phyloP scores from a whole-genome alignment of 2,888 invertebrate genomes.

The Tetrapedia diversipes region DNA sequence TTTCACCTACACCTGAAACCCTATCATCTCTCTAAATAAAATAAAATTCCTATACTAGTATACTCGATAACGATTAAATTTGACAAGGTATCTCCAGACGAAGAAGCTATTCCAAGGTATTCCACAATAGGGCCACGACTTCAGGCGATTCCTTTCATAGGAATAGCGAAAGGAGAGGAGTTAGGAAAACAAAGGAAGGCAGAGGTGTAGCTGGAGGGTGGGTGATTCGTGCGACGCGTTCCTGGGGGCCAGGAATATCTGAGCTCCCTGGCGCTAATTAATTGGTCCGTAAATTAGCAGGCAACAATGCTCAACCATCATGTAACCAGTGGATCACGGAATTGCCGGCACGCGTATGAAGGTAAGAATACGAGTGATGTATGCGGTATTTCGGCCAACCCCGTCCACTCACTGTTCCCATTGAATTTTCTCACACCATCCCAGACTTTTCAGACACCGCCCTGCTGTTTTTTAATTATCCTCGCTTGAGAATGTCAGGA shows the following conservation, averaged over 20 bases:
- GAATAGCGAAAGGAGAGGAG: not conserved
- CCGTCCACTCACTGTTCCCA: conserved; percentile 18
- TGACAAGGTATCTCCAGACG: no score
- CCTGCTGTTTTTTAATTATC: conserved; percentile 19
- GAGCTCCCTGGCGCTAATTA: conserved; percentile 76
- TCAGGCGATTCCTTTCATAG: conserved; percentile 1
- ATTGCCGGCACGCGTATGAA: conserved; percentile 69
- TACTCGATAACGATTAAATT: no score
- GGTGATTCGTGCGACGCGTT: conserved; percentile 42
- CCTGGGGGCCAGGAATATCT: conserved; percentile 63
- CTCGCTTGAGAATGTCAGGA: no score
- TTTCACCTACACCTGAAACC: no score
- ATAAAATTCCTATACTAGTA: no score
- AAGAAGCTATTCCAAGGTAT: not conserved
- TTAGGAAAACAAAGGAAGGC: not conserved
- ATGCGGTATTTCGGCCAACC: conserved; percentile 76
- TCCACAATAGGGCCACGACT: not conserved
- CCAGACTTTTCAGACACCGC: no score
- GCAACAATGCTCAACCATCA: conserved; percentile 74
- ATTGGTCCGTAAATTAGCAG: conserved; percentile 82
- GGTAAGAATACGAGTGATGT: conserved; percentile 80
- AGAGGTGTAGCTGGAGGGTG: conserved; percentile 5
- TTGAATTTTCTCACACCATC: conserved; percentile 10
- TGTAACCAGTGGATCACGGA: conserved; percentile 64
- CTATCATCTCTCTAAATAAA: no score